phyloP scores from a whole-genome alignment of 2,113 vertebrate genomes.

The Platanista minor region DNA sequence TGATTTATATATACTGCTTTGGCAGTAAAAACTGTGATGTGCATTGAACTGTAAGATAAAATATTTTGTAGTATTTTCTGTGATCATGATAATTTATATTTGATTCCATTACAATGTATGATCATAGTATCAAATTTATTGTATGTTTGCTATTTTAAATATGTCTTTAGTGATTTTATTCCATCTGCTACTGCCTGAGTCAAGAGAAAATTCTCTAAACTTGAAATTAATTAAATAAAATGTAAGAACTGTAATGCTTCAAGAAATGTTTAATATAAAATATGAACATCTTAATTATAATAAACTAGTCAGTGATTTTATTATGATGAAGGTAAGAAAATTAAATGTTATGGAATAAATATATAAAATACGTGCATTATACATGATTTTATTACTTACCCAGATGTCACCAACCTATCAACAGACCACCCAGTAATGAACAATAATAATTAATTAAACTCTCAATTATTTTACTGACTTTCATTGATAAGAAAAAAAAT shows the following conservation, averaged over 20 bases:
- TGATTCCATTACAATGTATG: background rate
- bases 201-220: background rate
- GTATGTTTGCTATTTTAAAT: background rate
- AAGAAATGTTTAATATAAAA: background rate
- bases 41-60: background rate
- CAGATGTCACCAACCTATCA: background rate
- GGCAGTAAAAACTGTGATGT: background rate
- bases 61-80: background rate
- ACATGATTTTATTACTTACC: background rate
- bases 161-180: background rate
- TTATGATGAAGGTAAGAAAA: constrained; percentile 7
- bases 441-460: background rate
- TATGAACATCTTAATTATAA: background rate
- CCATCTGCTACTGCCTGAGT: background rate
- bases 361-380: background rate
- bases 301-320: background rate
- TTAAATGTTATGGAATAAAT: background rate
- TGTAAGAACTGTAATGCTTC: background rate
- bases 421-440: background rate
- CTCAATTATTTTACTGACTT: background rate
- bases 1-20: background rate
- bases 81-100: background rate
- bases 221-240: background rate
- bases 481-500: background rate
- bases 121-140: background rate